Percentiles rank a stretch among this genome's conserved stretches.
Conservation (phyloP, 2,797 vertebrate genomes). For the Setipinna tenuifilis region DNA sequence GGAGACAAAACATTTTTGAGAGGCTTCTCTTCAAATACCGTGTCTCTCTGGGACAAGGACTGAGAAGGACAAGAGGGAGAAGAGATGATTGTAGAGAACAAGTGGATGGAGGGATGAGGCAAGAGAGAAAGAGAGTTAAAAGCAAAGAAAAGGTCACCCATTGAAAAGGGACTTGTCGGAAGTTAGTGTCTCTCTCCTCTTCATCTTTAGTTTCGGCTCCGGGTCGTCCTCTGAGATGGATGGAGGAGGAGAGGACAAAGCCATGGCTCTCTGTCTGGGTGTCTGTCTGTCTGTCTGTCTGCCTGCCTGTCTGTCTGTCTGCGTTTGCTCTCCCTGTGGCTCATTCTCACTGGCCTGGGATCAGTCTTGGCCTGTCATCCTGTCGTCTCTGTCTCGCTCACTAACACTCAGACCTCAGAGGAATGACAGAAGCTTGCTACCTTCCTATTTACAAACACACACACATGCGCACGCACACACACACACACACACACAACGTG, state of each 20-base stretch:
- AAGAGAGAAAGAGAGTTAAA: not conserved
- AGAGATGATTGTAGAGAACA: not conserved
- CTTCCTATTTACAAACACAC: not conserved
- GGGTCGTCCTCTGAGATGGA: not conserved
- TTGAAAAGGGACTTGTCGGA: not conserved
- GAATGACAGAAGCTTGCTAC: not conserved
- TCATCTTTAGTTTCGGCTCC: not conserved
- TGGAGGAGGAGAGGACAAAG: slow-evolving; percentile 13
- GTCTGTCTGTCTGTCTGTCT: not conserved
- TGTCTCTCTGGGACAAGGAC: not conserved
- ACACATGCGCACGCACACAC: not conserved
- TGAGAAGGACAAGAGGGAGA: not conserved
- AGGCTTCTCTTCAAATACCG: not conserved
- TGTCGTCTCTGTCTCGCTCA: no score
- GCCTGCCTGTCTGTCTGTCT: not conserved
- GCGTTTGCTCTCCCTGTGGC: not conserved
- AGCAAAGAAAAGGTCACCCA: not conserved
- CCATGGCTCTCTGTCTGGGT: not conserved
- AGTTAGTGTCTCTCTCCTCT: not conserved
- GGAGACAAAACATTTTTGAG: not conserved
- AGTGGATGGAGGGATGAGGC: no score
- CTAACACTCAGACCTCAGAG: not conserved
- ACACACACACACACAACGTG: not conserved
- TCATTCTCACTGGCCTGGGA: not conserved
- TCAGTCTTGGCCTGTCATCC: not conserved